Evolutionary conservation across 2,888 invertebrate species (phyloP), one percentile per base, ranked within the genome.

Genomic region (Athrips mouffetella): DNA sequence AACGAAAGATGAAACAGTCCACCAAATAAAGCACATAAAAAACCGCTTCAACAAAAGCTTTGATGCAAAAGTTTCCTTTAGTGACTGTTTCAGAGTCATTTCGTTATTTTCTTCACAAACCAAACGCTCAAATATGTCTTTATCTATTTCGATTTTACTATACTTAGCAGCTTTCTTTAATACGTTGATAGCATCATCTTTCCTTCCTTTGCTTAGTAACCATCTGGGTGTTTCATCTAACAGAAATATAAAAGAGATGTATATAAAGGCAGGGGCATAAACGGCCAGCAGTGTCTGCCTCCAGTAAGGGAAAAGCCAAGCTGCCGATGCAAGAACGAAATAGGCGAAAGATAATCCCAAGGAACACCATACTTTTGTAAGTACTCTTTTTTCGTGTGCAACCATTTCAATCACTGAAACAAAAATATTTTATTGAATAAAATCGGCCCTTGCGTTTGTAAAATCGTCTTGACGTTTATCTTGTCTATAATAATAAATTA

Each of bases 171-270:
- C 91, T 59, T 89, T 90, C 8, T 89, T 76, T 35, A 94, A 72
- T 11, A 93, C 89, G 1, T 68, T 70, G 50, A 91, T 85, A 0
- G 94, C 94, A 64, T 92, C 85, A 0, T 92, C 89, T 50, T 90
- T 90, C 53, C 90, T 89, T 3, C 92, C 91, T 68, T 92, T 92
- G 15, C 91, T 91, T n/a, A 94, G 75, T 3, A 95, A 84, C 96
- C 96, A 96, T 63, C 95, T 88, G n/a, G 94, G 90, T 45, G 94
- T 94, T 75, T 94, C 94, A 3, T 94, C 93, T 33, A 93, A 76
- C 0, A 92, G 60, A 87, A 91, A 92, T 40, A 90, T 88, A 62
- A 93, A 93, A 3, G 89, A 71, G 41, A 94, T 67, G 53, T 94
- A 90, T 0, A 94, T 68, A 5, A 94, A 67, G 0, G 92, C 91